Percentiles rank a stretch among this genome's conserved stretches.
These are phyloP conservation scores for Petaurus breviceps DNA, from an alignment of 2,113 vertebrate species.

Conservation along the genomic window DNA sequence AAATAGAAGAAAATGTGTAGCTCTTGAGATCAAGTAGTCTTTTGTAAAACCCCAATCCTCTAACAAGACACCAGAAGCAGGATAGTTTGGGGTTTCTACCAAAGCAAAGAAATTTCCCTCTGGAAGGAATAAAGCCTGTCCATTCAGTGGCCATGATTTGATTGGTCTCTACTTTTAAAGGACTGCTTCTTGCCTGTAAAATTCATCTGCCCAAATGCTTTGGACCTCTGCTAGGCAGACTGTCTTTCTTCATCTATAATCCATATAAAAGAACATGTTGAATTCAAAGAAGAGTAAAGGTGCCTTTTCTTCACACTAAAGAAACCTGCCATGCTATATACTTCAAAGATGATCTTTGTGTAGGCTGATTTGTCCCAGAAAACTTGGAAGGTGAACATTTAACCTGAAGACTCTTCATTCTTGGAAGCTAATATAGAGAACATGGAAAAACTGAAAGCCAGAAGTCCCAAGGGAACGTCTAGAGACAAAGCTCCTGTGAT, in stretches of 20 bases:
- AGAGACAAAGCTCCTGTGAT: neutral
- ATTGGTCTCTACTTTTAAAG: neutral
- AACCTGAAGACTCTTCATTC: neutral
- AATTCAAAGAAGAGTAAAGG: neutral
- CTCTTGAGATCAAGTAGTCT: neutral
- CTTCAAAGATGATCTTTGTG: neutral
- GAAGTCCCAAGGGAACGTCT: neutral
- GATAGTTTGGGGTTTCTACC: neutral
- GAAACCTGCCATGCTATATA: neutral
- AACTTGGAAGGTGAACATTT: neutral
- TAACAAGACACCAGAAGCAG: neutral
- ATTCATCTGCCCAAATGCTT: neutral
- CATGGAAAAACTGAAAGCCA: neutral
- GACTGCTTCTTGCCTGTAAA: neutral
- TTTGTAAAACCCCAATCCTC: neutral
- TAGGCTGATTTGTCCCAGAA: neutral
- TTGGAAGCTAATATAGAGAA: neutral
- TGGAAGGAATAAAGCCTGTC: neutral
- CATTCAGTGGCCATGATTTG: neutral
- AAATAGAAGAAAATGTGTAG: neutral
- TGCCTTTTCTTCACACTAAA: neutral
- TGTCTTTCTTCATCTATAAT: neutral
- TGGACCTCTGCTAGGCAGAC: neutral
- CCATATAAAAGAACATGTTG: neutral
- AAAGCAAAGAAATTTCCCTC: neutral